Evolutionary conservation across 2,113 vertebrate species (phyloP), one percentile per base, ranked within the genome.

Genomic region (Bufo gargarizans): DNA sequence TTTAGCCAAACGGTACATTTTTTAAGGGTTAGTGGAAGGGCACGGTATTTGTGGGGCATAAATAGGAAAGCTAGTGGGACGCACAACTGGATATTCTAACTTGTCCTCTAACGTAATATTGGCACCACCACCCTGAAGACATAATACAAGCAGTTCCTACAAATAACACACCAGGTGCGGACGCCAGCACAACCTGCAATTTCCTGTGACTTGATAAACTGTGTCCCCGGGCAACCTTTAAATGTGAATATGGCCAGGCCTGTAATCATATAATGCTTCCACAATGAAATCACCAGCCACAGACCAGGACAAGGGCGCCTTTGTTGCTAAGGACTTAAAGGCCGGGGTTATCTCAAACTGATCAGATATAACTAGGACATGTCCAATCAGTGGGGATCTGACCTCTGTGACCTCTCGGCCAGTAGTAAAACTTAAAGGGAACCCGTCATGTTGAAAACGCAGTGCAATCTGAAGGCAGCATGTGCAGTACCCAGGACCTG

Each of bases 181-280:
- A 71, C 20, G 63, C 82, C 82, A 84, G 22, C 45, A 22, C 20
- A 84, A 69, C 63, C 47, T 84, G 50, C 63, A 55, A 84, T 84
- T 84, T 84, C 82, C 82, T 69, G 82, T 69, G 65, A 69, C 49
- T 84, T 84, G 59, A 84, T 71, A 55, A 69, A 71, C 47, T 53
- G 49, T 55, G 63, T 84, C 82, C 82, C 65, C 49, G 19, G 82
- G 82, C 63, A 33, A 84, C 82, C 82, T 84, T 59, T 71, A 84
- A n/a, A 33, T 47, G 63, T 69, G 63, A 84, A 8, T 71, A 55
- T 55, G 65, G 47, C 63, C 63, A 19, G 82, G 47, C 45, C 61
- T 53, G 61, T 69, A 67, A 67, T 49, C 47, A 53, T 47, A 50
- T 65, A 67, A 50, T 14, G n/a, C 16, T 49, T 65, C n/a, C 47